A percentile compares a stretch with the other conserved stretches of the same genome.
These are phyloP conservation scores for Loriculus beryllinus DNA, from an alignment of 2,797 vertebrate species.

Conservation along the genomic window DNA sequence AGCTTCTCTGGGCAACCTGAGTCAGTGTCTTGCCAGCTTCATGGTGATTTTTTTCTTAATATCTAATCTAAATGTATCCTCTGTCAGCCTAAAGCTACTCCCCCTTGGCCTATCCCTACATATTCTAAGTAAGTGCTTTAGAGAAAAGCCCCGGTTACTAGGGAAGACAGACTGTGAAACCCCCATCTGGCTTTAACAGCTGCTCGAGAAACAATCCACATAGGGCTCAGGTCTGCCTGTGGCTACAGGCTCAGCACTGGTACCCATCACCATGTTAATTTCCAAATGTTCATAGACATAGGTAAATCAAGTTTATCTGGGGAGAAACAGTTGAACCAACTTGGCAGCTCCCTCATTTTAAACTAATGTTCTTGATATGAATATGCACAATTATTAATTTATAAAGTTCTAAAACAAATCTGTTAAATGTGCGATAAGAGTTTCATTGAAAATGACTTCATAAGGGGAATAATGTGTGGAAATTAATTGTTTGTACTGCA, in stretches of 20 bases:
- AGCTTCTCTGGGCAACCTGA: neutral
- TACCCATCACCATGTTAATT: neutral
- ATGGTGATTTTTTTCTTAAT: neutral
- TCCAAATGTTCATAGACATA: neutral
- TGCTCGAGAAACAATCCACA: neutral
- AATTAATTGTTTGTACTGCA: neutral
- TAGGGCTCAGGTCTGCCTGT: neutral
- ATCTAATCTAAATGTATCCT: neutral
- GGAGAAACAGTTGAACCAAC: neutral
- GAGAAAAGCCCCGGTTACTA: neutral
- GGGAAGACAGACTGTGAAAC: neutral
- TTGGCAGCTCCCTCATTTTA: neutral
- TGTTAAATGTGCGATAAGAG: neutral
- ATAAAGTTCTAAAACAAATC: neutral
- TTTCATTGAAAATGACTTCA: neutral
- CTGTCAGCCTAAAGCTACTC: neutral
- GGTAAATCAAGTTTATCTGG: neutral
- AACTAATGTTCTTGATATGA: neutral
- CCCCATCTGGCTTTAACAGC: neutral
- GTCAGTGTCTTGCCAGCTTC: neutral
- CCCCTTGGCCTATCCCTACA: neutral
- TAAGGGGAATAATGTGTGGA: neutral
- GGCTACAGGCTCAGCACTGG: neutral
- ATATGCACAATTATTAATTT: neutral
- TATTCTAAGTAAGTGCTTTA: neutral